Evolutionary conservation across 1,140 invertebrate species (phyloP).

Genomic region (Tetraneura akinire): DNA sequence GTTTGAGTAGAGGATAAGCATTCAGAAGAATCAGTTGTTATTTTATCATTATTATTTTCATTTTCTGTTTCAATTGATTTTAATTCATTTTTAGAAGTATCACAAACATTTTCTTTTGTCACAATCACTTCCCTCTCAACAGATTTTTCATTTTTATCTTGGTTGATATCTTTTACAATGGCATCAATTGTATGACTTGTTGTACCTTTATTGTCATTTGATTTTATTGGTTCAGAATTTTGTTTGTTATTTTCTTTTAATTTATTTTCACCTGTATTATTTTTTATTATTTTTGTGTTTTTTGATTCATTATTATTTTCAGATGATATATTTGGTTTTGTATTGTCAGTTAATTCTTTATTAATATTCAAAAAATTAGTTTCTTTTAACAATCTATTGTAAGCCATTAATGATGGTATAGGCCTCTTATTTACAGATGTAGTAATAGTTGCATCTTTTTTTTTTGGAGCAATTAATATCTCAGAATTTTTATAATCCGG

Average conservation of each 20-base stretch:
- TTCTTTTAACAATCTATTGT: slow-evolving; percentile 53
- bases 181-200: slow-evolving; percentile 45
- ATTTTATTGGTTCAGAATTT: slow-evolving; percentile 8
- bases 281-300: slow-evolving; percentile 52
- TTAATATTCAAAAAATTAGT: slow-evolving; percentile 52
- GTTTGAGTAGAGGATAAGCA: slow-evolving; percentile 7
- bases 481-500: slow-evolving; percentile 37
- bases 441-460: slow-evolving; percentile 40
- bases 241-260: slow-evolving; percentile 46
- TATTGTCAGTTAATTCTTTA: slow-evolving; percentile 50
- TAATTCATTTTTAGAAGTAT: slow-evolving; percentile 16
- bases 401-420: slow-evolving; percentile 48
- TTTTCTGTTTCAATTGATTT: slow-evolving; percentile 17
- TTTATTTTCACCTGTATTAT: slow-evolving; percentile 41
- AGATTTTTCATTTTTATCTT: slow-evolving; percentile 42
- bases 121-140: slow-evolving; percentile 22
- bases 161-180: slow-evolving; percentile 38
- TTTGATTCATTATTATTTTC: slow-evolving; percentile 51
- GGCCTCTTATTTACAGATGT: slow-evolving; percentile 51
- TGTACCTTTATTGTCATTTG: slow-evolving; percentile 34
- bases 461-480: slow-evolving; percentile 50
- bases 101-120: background rate
- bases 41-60: slow-evolving; percentile 48
- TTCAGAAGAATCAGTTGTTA: slow-evolving; percentile 53
- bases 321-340: slow-evolving; percentile 51